phyloP scores from a whole-genome alignment of 1,140 invertebrate species.

The Bacillus rossius region DNA sequence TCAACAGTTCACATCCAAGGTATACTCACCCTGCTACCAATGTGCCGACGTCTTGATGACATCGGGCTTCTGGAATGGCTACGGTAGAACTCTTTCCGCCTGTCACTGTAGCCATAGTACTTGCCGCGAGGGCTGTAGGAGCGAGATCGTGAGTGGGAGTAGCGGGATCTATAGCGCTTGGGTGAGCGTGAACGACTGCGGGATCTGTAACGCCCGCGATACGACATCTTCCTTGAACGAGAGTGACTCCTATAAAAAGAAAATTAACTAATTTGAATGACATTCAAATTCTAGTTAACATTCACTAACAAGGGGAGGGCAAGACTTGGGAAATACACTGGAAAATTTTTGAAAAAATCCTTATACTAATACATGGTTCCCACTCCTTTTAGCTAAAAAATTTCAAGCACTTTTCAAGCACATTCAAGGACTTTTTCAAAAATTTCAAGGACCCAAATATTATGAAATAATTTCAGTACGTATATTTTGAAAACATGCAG shows the following conservation, averaged over 20 bases:
- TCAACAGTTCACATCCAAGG: too few species aligned
- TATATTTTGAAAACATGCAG: too few species aligned
- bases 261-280: background rate
- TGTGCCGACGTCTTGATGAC: slow-evolving; percentile 50
- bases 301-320: background rate
- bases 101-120: slow-evolving; percentile 23
- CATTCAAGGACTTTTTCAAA: too few species aligned
- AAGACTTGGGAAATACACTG: too few species aligned
- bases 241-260: slow-evolving; percentile 20
- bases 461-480: too few species aligned
- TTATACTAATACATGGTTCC: too few species aligned
- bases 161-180: slow-evolving; percentile 20
- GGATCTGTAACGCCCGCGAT: slow-evolving; percentile 23
- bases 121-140: slow-evolving; percentile 25
- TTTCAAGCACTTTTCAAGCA: too few species aligned
- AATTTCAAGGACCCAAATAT: too few species aligned
- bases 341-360: too few species aligned
- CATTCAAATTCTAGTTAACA: background rate
- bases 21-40: slow-evolving; percentile 43
- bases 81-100: slow-evolving; percentile 25
- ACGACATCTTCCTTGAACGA: slow-evolving; percentile 22
- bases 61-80: slow-evolving; percentile 48
- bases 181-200: slow-evolving; percentile 25
- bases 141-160: slow-evolving; percentile 27
- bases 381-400: too few species aligned